Evolutionary conservation across 2,113 vertebrate genomes (phyloP), one percentile per base, ranked within the genome.

Genomic region (Verasper variegatus): DNA sequence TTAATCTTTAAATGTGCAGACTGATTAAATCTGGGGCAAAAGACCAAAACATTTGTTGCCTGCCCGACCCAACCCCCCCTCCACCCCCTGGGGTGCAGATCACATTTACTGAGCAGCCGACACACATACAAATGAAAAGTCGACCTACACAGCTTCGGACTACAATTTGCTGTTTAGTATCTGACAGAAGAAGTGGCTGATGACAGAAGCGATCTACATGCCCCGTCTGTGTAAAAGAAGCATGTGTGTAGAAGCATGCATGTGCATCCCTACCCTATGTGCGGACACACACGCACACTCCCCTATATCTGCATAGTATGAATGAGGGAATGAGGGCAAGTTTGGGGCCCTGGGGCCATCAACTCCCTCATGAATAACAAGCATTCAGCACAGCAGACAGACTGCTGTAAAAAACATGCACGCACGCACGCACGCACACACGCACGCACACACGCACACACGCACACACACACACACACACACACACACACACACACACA

Each of bases 341-440:
- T 51, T 49, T 65, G 86, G 68, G 88, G 89, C 86, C 89, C 77
- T 21, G 75, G 86, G 90, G 82, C 77, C 80, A 40, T 35, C 42
- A 54, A 70, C 85, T 79, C 68, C 83, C 80, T 80, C 73, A 83
- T 93, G 90, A 92, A 92, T 89, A 89, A 90, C 81, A 77, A 90
- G 84, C 81, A 90, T 91, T 92, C 84, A 93, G 84, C 66, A 60
- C 62, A 79, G 80, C 88, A 91, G 88, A 88, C 86, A 80, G 56
- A 77, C 65, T 64, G 68, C 58, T 74, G 65, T 78, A 56, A 76
- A n/a, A 78, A 27, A 68, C 17, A 57, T 59, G 59, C 18, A 42
- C 54, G 23, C 27, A 31, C 27, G 7, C 27, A 31, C 27, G 4
- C 27, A 27, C 26, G 2, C 2, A 27, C 26, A 59, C 74, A 26